phyloP scores from a whole-genome alignment of 2,113 vertebrate genomes.

The Prunella himalayana region DNA sequence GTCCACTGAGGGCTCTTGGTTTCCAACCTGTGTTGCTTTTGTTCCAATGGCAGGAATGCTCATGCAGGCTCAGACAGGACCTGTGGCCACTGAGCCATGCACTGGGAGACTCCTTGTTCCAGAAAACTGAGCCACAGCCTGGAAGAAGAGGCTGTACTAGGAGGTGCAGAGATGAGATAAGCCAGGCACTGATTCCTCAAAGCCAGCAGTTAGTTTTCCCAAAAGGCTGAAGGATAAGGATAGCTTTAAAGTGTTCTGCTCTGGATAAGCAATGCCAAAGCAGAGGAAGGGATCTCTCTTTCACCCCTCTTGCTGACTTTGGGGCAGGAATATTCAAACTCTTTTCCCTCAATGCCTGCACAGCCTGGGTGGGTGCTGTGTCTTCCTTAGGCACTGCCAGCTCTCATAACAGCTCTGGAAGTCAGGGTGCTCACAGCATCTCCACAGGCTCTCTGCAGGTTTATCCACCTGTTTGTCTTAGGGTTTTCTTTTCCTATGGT shows the following conservation, averaged over 20 bases:
- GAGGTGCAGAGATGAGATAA: not conserved
- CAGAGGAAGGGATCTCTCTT: not conserved
- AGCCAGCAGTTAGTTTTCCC: not conserved
- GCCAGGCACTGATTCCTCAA: not conserved
- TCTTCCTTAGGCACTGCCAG: not conserved
- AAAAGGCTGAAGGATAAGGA: not conserved
- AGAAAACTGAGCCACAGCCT: not conserved
- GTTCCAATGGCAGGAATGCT: not conserved
- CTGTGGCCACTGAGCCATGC: not conserved
- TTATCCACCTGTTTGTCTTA: not conserved
- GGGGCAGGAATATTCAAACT: not conserved
- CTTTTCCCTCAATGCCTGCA: not conserved
- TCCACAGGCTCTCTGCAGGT: not conserved
- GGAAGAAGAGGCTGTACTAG: not conserved
- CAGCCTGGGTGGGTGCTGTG: not conserved
- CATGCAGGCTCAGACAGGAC: not conserved
- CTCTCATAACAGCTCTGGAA: not conserved
- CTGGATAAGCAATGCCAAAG: not conserved
- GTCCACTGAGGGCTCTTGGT: not conserved
- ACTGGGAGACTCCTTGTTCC: not conserved
- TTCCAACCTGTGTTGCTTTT: not conserved
- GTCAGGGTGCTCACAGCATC: not conserved
- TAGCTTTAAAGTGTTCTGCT: not conserved
- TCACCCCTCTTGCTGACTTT: not conserved
- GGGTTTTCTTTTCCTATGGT: rapidly evolving